phyloP scores from a whole-genome alignment of 2,113 vertebrate genomes.

The Pao palembangensis region DNA sequence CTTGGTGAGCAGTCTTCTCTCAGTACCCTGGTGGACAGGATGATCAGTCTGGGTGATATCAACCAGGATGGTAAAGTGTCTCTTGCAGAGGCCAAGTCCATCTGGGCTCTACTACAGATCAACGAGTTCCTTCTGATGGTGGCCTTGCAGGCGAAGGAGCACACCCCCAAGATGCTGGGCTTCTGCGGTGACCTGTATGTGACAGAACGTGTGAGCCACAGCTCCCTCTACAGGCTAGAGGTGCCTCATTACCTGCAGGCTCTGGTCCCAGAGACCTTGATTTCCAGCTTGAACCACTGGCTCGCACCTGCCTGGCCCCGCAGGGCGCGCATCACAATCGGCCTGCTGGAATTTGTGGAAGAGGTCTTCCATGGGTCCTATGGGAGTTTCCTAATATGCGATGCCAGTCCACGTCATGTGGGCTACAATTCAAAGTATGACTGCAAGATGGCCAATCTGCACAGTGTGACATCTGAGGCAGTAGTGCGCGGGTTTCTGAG shows the following conservation, averaged over 20 bases:
- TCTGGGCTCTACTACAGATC: conserved; percentile 92
- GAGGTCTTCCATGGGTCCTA: conserved; percentile 94
- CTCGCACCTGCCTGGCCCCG: conserved; percentile 90
- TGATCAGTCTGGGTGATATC: conserved; percentile 87
- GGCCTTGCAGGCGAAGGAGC: conserved; percentile 87
- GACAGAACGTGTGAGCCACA: conserved; percentile 82
- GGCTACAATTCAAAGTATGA: conserved; percentile 89
- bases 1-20: conserved; percentile 89
- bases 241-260: conserved; percentile 80
- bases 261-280: conserved; percentile 78
- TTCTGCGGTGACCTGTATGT: conserved; percentile 91
- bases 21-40: conserved; percentile 76
- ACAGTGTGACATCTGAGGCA: conserved; percentile 84
- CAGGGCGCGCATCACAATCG: conserved; percentile 88
- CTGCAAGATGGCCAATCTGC: conserved; percentile 91
- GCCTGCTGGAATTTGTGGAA: conserved; percentile 93
- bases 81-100: conserved; percentile 91
- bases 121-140: conserved; percentile 92
- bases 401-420: conserved; percentile 81
- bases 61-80: conserved; percentile 88
- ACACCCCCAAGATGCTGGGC: conserved; percentile 86
- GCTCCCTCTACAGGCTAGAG: conserved; percentile 80
- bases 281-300: conserved; percentile 85
- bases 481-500: conserved; percentile 82
- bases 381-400: conserved; percentile 92